A percentile compares a stretch with the other conserved stretches of the same genome.
These are phyloP conservation scores for Laterallus jamaicensis DNA, from an alignment of 2,113 vertebrate genomes.

Conservation along the genomic window DNA sequence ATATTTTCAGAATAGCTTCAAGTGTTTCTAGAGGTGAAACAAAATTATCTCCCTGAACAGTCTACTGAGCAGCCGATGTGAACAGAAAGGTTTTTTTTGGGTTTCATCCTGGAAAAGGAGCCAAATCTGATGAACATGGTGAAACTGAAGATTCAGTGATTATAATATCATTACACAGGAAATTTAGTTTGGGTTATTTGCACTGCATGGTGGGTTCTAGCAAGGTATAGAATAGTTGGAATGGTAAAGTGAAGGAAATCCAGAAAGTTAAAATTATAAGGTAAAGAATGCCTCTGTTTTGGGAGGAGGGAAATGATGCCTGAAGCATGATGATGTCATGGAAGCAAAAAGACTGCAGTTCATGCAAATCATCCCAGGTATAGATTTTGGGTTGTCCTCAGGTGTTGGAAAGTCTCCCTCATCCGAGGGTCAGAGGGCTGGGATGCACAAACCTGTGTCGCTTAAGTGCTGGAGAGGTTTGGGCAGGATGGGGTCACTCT, in stretches of 20 bases:
- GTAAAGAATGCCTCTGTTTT: not conserved
- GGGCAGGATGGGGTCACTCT: not conserved
- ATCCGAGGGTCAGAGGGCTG: not conserved
- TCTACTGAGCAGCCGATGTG: not conserved
- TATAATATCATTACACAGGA: not conserved
- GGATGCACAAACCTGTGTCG: too few relatives aligned
- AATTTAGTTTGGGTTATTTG: not conserved
- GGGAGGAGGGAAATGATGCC: not conserved
- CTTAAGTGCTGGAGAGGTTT: not conserved
- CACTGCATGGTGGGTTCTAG: not conserved
- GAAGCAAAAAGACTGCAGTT: not conserved
- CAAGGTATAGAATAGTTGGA: not conserved
- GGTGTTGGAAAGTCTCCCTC: not conserved
- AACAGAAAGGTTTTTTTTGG: not conserved
- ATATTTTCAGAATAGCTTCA: not conserved
- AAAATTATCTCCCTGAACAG: not conserved
- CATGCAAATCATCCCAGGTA: accelerated
- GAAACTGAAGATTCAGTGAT: not conserved
- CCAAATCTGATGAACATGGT: not conserved
- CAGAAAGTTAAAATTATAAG: not conserved
- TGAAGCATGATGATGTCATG: too few relatives aligned
- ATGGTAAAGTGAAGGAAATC: not conserved
- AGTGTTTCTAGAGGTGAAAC: not conserved
- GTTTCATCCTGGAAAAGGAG: not conserved
- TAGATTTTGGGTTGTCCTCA: too few relatives aligned